Evolutionary conservation across 2,113 vertebrate species (phyloP), one percentile per base, ranked within the genome.

Genomic region (Micronisus gabar): DNA sequence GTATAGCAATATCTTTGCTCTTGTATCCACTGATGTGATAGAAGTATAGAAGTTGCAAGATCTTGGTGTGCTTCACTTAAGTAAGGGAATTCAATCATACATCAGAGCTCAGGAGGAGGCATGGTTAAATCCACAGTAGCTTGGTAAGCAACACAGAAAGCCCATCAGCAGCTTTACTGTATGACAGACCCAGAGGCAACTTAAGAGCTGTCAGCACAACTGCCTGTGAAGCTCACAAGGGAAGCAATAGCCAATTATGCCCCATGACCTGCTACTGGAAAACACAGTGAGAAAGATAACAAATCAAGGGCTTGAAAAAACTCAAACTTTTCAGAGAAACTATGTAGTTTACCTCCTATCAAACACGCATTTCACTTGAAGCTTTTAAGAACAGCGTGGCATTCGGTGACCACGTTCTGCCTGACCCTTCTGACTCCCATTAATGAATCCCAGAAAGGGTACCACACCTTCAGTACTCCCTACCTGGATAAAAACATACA

Each of bases 111-210:
- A 48, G 78, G 66, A 95, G 56, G 67, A 79, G 50, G 50, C 36
- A 86, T 17, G 0, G 76, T 78, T 96, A 97, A 88, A 94, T 41
- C 66, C 86, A 89, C 56, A 76, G 70, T 30, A 71, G 86, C 84
- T 89, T 80, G 34, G 88, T 82, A 86, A 94, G 92, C 95, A 97
- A 75, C 53, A 85, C 41, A 75, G 87, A 94, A 72, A 89, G 80
- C 65, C 90, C 83, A 91, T 79, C 91, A 81, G 94, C 86, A 95
- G 82, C 84, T 95, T 96, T 87, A 79, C 81, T 92, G 10, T 79
- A 65, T 94, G 97, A 97, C 92, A 96, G 93, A 93, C 90, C 93
- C 93, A 95, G 93, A 97, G 88, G 82, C 91, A 95, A 92, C 93
- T 96, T 38, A 12, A 92, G 95, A 94, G 92, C 86, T 92, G 88